These are phyloP conservation scores for Platysteira castanea DNA, from an alignment of 2,113 vertebrate species.

Conservation along the genomic window DNA sequence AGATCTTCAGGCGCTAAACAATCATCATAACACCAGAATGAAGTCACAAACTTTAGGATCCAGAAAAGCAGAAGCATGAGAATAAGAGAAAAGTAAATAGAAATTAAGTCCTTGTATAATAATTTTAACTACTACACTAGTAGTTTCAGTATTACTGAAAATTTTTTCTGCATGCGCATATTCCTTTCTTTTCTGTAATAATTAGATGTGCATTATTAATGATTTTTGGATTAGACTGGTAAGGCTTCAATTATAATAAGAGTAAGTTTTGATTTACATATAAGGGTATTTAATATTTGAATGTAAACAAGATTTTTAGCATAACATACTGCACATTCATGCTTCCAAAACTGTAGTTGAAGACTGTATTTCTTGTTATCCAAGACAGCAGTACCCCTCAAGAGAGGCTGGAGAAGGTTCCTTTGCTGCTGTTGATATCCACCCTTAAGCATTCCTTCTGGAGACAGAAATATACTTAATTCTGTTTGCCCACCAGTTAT, in stretches of 20 bases:
- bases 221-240: not conserved
- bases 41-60: not conserved
- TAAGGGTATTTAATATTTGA: not conserved
- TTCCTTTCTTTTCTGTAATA: not conserved
- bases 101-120: not conserved
- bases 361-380: not conserved
- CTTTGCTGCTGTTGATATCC: not conserved
- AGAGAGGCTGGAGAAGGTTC: not conserved
- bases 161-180: not conserved
- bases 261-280: not conserved
- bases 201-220: not conserved
- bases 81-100: not conserved
- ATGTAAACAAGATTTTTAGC: not conserved
- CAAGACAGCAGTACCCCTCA: not conserved
- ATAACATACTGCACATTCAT: not conserved
- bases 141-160: not conserved
- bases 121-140: not conserved
- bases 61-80: not conserved
- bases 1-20: not conserved
- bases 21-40: not conserved
- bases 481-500: conserved; percentile 3
- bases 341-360: not conserved
- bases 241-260: not conserved
- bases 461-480: not conserved
- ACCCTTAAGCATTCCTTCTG: not conserved